A percentile compares a stretch with the other conserved stretches of the same genome.
phyloP scores from a whole-genome alignment of 1,140 invertebrate genomes.

The Drosophila nikananu region DNA sequence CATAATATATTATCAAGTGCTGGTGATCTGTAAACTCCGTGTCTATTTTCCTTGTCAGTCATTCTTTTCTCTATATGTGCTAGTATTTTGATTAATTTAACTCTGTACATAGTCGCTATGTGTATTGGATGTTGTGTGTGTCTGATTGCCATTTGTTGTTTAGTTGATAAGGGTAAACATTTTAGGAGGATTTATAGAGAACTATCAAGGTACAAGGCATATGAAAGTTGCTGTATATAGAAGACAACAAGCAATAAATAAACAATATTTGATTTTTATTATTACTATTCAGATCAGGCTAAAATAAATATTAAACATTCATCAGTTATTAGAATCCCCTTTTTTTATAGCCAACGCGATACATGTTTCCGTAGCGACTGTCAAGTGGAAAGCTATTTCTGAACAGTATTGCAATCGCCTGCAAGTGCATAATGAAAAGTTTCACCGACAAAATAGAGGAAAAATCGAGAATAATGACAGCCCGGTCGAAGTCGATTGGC shows the following conservation, averaged over 20 bases:
- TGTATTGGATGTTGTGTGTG: slow-evolving; percentile 34
- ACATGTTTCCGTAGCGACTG: slow-evolving; percentile 29
- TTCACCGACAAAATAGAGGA: slow-evolving; percentile 34
- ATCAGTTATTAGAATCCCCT: neutral
- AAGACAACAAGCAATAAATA: too few species aligned
- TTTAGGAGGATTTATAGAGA: neutral
- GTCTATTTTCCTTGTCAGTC: slow-evolving; percentile 23
- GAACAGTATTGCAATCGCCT: slow-evolving; percentile 72
- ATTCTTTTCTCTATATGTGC: slow-evolving; percentile 17
- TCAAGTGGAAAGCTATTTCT: slow-evolving; percentile 72
- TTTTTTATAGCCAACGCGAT: slow-evolving; percentile 6
- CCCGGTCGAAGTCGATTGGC: slow-evolving; percentile 69
- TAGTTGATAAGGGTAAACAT: neutral
- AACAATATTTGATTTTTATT: too few species aligned
- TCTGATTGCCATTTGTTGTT: slow-evolving; percentile 12
- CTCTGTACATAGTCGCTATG: slow-evolving; percentile 54
- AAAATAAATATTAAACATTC: neutral
- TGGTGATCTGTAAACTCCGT: slow-evolving; percentile 36
- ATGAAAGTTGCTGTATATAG: too few species aligned
- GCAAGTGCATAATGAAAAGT: slow-evolving; percentile 67
- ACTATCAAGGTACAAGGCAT: neutral
- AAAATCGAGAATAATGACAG: slow-evolving; percentile 50
- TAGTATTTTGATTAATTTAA: slow-evolving; percentile 20
- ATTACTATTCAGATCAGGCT: neutral
- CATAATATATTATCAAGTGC: slow-evolving; percentile 29